Evolutionary conservation across 2,888 invertebrate species (phyloP).

Genomic region (Ichneumon xanthorius): DNA sequence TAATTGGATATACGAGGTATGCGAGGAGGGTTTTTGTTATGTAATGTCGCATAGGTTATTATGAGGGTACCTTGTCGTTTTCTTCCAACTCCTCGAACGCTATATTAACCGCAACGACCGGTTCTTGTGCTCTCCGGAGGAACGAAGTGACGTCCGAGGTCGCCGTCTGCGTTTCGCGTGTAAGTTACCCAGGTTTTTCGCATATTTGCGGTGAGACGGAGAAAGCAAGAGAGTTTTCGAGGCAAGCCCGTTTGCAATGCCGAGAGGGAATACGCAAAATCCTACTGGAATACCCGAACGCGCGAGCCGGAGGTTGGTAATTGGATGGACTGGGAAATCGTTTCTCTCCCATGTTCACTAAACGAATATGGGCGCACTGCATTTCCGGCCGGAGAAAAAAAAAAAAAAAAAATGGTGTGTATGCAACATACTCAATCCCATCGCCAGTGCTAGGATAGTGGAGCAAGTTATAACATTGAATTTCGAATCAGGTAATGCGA

Average conservation of each 20-base stretch:
- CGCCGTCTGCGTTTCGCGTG: slow-evolving; percentile 28
- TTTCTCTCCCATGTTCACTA: slow-evolving; percentile 19
- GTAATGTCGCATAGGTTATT: neutral
- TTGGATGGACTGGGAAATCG: slow-evolving; percentile 52
- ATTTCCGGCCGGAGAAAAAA: neutral
- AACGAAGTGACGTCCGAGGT: slow-evolving; percentile 6
- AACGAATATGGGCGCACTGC: slow-evolving; percentile 26
- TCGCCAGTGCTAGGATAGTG: neutral
- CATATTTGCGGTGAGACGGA: slow-evolving; percentile 5
- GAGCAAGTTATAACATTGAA: slow-evolving; percentile 43
- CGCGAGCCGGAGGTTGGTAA: slow-evolving; percentile 47
- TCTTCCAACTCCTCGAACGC: neutral
- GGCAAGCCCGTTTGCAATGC: slow-evolving; percentile 42
- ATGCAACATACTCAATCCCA: neutral
- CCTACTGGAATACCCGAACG: neutral
- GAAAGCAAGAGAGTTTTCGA: neutral
- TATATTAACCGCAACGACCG: neutral
- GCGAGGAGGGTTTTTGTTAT: neutral
- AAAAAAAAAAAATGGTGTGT: neutral
- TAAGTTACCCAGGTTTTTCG: slow-evolving; percentile 7
- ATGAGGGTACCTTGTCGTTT: neutral
- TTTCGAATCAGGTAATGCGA: slow-evolving; percentile 23
- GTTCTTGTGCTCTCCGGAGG: slow-evolving; percentile 31
- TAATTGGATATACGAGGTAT: slow-evolving; percentile 21
- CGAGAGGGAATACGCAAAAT: slow-evolving; percentile 37